Evolutionary conservation across 1,140 invertebrate genomes (phyloP).

Genomic region (Carcinoscorpius rotundicauda): DNA sequence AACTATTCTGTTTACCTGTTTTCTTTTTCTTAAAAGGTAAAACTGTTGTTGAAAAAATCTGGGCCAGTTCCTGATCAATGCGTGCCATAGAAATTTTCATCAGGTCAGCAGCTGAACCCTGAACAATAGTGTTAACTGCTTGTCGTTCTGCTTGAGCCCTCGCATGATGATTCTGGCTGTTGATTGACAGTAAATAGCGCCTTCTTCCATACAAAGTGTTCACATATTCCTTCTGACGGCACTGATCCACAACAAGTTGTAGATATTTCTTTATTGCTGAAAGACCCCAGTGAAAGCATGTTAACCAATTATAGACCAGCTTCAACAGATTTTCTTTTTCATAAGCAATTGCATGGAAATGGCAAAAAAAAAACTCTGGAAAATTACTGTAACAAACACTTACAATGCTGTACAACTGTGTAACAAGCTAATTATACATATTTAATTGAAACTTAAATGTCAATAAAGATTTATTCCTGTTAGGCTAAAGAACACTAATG

Average conservation of each 20-base stretch:
- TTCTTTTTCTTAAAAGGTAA: conserved; percentile 10
- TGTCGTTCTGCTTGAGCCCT: conserved; percentile 82
- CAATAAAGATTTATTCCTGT: no score
- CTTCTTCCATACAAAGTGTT: conserved; percentile 66
- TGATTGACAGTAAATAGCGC: conserved; percentile 65
- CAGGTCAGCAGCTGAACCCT: conserved; percentile 91
- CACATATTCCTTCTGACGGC: conserved; percentile 59
- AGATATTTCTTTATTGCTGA: conserved; percentile 48
- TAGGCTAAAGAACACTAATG: no score
- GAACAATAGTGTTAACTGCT: conserved; percentile 86
- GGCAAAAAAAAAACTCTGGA: no score
- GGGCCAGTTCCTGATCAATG: conserved; percentile 47
- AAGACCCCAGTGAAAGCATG: conserved; percentile 9
- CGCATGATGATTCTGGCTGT: conserved; percentile 43
- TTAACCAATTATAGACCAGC: not conserved
- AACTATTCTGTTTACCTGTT: not conserved
- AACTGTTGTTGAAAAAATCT: conserved; percentile 14
- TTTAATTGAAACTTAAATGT: no score
- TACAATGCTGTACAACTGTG: no score
- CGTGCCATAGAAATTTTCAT: conserved; percentile 78
- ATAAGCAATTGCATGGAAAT: not conserved
- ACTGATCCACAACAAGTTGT: conserved; percentile 49
- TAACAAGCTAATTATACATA: no score
- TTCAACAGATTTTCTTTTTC: not conserved
- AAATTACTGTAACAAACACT: no score